Evolutionary conservation across 2,888 invertebrate genomes (phyloP), one percentile per base, ranked within the genome.

Genomic region (Pterostichus niger): DNA sequence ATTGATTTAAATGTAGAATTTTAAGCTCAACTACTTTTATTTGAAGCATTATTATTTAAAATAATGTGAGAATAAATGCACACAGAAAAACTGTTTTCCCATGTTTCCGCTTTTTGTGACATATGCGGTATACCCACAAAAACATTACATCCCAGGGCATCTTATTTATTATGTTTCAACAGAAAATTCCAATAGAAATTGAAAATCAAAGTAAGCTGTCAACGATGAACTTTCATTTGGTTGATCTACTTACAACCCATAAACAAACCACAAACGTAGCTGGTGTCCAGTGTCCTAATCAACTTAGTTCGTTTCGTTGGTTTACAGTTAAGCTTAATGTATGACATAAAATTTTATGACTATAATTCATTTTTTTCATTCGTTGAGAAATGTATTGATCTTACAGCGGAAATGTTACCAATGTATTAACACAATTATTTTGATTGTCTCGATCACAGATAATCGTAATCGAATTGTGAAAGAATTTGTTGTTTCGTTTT

Each of bases 261-360:
- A 78, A n/a, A n/a, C 59, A 76, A 78, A 78, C 78, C 78, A 61
- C 78, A 78, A 44, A 17, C 17, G 15, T 13, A 77, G 11, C 44
- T 59, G 40, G 59, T 44, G 15, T 77, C 59, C 24, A 24, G 24
- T 24, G 24, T 24, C 24, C 78, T 78, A 78, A 78, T 78, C 78
- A 24, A 35, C 10, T 44, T 61, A 44, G 40, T 40, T 40, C n/a
- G n/a, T 33, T 78, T 40, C 31, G 46, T 61, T 44, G 78, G 17
- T 56, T 78, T 78, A 78, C 78, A 78, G 78, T 61, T 78, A 78
- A 40, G 78, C 44, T 61, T 78, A 78, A 78, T 78, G 78, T 78
- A 78, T 61, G 78, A 78, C 59, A 78, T 78, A 78, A 78, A 78
- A 61, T 78, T 78, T 78, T 78, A 78, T 61, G 40, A 78, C 78